Base-by-base conservation (phyloP, 2,888 invertebrate genomes). In the Eupeodes latifasciatus region DNA sequence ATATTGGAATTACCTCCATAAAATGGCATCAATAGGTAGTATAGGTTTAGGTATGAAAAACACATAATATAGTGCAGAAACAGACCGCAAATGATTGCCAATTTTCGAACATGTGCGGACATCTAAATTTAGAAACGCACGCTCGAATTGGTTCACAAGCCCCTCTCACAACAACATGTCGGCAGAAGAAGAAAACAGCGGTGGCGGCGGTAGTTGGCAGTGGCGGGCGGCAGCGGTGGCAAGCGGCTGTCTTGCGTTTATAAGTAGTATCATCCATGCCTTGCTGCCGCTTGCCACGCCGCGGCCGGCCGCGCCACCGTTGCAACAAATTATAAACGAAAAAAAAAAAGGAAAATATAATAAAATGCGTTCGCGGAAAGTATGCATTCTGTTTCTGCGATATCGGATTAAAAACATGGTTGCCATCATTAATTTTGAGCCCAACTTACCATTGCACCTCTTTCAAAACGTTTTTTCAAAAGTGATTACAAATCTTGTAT, bases 71-170 rank as follows among this genome's bases (percentile, higher is more conserved):
- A 75, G 14, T 27, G 49, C 62, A 55, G 78, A 84, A 66, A 83
- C 81, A 84, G 81, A 81, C 88, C 88, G 61, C 88, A 85, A 81
- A 75, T 66, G 85, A 88, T 85, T 85, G 81, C 88, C 85, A 88
- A 88, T 85, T 87, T 88, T 85, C 88, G 64, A 88, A 88, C 88
- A 88, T 88, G 88, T 88, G 88, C 85, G 85, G 81, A 88, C 81
- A 71, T 74, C 88, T 88, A 88, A 85, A 84, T 59, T 88, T 88
- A 88, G 88, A 85, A 85, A 78, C 85, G 82, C 85, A 88, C 81
- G 88, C 88, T 85, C 64, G 88, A 88, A 80, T 84, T 88, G 88
- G 88, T 88, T 80, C 81, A 88, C 85, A 59, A 62, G 77, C 80
- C 77, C 67, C 87, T 81, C 84, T 40, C 10, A n/a, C 34, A 74